Evolutionary conservation across 2,113 vertebrate genomes (phyloP), one percentile per base, ranked within the genome.

Genomic region (Aythya baeri): DNA sequence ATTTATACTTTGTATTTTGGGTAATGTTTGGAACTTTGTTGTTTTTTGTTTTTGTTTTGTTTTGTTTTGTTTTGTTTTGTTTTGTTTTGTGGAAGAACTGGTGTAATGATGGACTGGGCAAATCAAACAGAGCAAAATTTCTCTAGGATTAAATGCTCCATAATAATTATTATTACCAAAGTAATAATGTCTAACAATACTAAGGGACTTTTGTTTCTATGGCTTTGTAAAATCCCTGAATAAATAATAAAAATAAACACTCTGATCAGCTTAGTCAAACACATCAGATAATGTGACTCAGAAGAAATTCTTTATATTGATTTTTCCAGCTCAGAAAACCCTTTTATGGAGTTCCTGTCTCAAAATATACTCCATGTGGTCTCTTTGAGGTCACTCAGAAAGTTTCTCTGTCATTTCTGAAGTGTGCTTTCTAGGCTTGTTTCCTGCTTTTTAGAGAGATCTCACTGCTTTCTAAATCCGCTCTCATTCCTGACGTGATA

Each of bases 261-360:
- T 1, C 13, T 55, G 27, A 22, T 50, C 10, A 26, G 1, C 2
- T 50, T 52, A 72, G n/a, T 50, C 11, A 55, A 63, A 59, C 9
- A 27, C 3, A 18, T 70, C 22, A 62, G 36, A 63, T 13, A 50
- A 63, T 26, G 13, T 29, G 14, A 59, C 11, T 74, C 22, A n/a
- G 41, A 66, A 43, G 8, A 62, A 57, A 50, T 20, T 11, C 3
- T 79, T 76, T 88, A 17, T 9, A 17, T 65, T 49, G 11, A 76
- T 32, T 29, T 57, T 88, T 57, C 2, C 3, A 29, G 27, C 31
- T 78, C 36, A 78, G 17, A 70, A 77, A 57, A 6, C 31, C 4
- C 2, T 63, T 80, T 54, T 38, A 25, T 10, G 5, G 4, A 1
- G 1, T 27, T 81, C 3, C n/a, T 71, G 11, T 1, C 5, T 86